Base-by-base conservation (phyloP, 2,113 vertebrate species). In the Barbus barbus region DNA sequence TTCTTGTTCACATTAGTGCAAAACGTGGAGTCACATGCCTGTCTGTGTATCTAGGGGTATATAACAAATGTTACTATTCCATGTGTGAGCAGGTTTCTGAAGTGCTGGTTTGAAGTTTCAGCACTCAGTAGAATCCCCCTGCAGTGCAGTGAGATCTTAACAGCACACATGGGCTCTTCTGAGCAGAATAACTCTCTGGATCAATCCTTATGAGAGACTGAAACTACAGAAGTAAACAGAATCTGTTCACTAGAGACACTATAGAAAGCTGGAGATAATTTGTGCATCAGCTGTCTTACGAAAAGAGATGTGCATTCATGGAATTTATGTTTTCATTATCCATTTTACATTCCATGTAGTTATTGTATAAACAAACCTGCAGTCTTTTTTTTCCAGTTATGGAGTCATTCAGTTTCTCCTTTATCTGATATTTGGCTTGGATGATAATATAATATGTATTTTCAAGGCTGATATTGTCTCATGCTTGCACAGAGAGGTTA, bases 91-190 rank as follows among this genome's bases (percentile, higher is more conserved):
- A 69, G 65, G 18, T 69, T 38, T 38, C 18, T 69, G 22, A 69
- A 69, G 33, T 38, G 65, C 33, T 38, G 65, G 33, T 38, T 69
- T 69, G 65, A 69, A 38, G 65, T 69, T 69, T 69, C 33, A 38
- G 33, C 65, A 38, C 65, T 69, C 33, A n/a, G 2, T 38, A 22
- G 18, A 36, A 69, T 69, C 20, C 33, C 65, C 33, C 65, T 51
- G 48, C 48, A 51, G 48, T 38, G 65, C 65, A 38, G 31, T 38
- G 31, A 36, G 18, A 67, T 67, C 31, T 36, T 67, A 20, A 67
- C 63, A 69, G 31, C 31, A 69, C 31, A 36, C 65, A 69, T 38
- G 65, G 18, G 31, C 9, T 69, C 9, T 69, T 69, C 22, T 22
- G 65, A 22, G 8, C 18, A 22, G 65, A 22, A 38, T 36, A 22